A percentile compares a stretch with the other conserved stretches of the same genome.
Evolutionary conservation across 2,888 invertebrate species (phyloP).

Genomic region (Apomyelois bistriatella): DNA sequence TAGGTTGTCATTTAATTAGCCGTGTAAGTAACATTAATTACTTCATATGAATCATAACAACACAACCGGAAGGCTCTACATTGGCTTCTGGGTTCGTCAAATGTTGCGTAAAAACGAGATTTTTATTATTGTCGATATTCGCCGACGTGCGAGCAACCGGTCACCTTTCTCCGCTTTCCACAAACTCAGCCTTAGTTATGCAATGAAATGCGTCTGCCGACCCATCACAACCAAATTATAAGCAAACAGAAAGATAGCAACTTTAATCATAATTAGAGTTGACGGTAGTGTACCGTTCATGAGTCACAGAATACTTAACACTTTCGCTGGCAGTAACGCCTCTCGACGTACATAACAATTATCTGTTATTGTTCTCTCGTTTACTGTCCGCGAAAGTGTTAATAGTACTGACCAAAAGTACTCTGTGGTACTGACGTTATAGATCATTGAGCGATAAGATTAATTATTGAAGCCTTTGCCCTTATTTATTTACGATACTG

Average conservation of each 20-base stretch:
- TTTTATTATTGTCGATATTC: constrained; percentile 16
- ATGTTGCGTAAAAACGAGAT: constrained; percentile 27
- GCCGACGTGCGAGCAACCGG: constrained; percentile 13
- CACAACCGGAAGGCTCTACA: neutral
- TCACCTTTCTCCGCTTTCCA: constrained; percentile 28
- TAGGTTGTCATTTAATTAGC: neutral
- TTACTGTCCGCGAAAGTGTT: no score
- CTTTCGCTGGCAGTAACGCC: no score
- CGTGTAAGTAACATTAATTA: neutral
- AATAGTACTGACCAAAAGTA: no score
- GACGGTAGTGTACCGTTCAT: no score
- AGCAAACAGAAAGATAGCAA: neutral
- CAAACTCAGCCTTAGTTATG: constrained; percentile 12
- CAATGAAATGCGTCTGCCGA: constrained; percentile 17
- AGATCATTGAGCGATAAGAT: no score
- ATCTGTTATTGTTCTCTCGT: no score
- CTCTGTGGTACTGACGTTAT: no score
- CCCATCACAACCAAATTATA: constrained; percentile 5
- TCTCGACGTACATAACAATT: no score
- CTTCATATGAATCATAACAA: neutral
- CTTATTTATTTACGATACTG: no score
- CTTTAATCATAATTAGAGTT: no score
- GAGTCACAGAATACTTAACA: no score
- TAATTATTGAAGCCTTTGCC: no score
- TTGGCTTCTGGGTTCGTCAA: constrained; percentile 8